These are phyloP conservation scores for Antheraea assamensis DNA, from an alignment of 2,888 invertebrate genomes.

Conservation along the genomic window DNA sequence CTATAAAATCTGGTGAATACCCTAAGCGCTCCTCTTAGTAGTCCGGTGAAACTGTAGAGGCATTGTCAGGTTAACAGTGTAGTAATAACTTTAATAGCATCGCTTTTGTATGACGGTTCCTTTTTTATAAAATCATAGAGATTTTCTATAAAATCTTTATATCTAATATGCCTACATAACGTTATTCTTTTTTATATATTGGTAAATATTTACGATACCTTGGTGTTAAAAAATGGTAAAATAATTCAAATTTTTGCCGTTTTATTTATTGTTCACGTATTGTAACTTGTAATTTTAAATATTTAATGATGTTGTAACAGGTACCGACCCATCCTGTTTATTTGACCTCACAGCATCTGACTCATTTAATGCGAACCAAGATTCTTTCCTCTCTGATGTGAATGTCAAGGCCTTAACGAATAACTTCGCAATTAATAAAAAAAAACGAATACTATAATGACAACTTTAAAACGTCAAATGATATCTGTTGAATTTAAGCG, in stretches of 20 bases:
- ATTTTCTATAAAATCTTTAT: too few relatives aligned
- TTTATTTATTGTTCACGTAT: background rate
- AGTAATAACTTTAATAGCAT: background rate
- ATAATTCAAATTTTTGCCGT: background rate
- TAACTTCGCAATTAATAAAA: background rate
- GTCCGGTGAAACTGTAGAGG: too few relatives aligned
- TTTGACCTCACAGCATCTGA: conserved; percentile 6
- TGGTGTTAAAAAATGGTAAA: background rate
- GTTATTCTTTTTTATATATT: background rate
- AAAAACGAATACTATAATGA: background rate
- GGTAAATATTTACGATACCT: conserved; percentile 1
- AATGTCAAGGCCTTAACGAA: conserved; percentile 8
- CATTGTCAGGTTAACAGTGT: too few relatives aligned
- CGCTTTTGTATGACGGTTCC: background rate
- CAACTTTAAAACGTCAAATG: background rate
- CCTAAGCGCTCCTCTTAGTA: too few relatives aligned
- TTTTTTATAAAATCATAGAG: background rate
- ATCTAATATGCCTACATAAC: background rate
- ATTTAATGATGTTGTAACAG: conserved; percentile 15
- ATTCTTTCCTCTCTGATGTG: conserved; percentile 24
- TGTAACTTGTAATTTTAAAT: background rate
- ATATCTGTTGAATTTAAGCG: background rate
- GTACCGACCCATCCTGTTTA: conserved; percentile 9
- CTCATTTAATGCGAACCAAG: conserved; percentile 24
- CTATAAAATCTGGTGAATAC: too few relatives aligned